Percentiles rank a stretch among this genome's conserved stretches.
Conservation (phyloP, 92 coral and sea anemone genomes). For the Micromussa lordhowensis region DNA sequence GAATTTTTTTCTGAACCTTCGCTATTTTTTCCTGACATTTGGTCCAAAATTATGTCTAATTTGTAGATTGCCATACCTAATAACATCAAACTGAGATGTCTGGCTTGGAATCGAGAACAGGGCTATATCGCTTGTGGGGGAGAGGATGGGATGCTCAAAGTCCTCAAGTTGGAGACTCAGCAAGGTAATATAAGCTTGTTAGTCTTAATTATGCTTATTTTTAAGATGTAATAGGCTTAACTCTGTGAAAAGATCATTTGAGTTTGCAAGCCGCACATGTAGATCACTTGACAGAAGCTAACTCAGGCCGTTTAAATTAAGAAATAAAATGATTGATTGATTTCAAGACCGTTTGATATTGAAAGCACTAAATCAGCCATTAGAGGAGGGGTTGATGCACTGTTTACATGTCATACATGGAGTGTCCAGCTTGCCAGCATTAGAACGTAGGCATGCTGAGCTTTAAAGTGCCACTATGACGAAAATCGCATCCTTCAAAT, state of each 20-base stretch:
- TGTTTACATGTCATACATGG: too few species aligned
- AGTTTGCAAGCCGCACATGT: not conserved
- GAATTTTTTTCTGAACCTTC: slow-evolving; percentile 7
- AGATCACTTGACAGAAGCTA: not conserved
- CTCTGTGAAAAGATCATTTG: not conserved
- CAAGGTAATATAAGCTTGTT: slow-evolving; percentile 69
- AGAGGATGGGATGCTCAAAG: slow-evolving; percentile 93
- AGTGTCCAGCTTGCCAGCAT: too few species aligned
- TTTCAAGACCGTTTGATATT: not conserved
- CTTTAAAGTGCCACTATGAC: too few species aligned
- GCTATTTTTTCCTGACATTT: not conserved
- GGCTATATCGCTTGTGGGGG: slow-evolving; percentile 99
- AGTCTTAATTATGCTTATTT: too few species aligned
- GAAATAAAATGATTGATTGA: too few species aligned
- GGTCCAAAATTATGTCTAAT: not conserved
- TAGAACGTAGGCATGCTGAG: too few species aligned
- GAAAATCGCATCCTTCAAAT: too few species aligned
- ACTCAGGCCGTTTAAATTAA: too few species aligned
- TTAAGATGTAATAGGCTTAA: not conserved
- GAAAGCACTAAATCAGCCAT: not conserved
- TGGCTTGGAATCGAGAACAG: slow-evolving; percentile 96
- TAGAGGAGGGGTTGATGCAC: not conserved
- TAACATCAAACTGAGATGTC: slow-evolving; percentile 85
- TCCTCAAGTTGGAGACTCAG: slow-evolving; percentile 89
- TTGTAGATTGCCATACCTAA: slow-evolving; percentile 96